A percentile compares a stretch with the other conserved stretches of the same genome.
phyloP scores from a whole-genome alignment of 2,797 vertebrate species.

The Hippopotamyrus pictus region DNA sequence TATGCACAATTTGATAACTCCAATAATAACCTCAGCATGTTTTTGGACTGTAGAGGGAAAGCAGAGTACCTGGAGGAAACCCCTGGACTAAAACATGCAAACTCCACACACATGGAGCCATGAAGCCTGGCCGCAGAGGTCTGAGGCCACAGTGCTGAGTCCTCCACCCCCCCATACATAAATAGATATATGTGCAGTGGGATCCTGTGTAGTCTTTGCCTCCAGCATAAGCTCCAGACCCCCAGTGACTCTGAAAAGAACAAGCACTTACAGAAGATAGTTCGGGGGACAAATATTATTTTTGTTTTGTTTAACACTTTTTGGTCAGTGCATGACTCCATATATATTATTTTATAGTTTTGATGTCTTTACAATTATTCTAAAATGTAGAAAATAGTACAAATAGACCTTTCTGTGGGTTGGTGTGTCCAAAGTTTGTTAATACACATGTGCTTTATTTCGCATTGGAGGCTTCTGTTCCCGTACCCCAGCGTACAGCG shows the following conservation, averaged over 20 bases:
- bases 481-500: background rate
- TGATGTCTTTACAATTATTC: background rate
- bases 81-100: background rate
- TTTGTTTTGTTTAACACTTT: background rate
- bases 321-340: background rate
- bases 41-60: background rate
- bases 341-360: background rate
- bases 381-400: background rate
- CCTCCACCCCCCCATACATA: background rate
- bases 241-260: background rate
- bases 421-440: no score
- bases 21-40: background rate
- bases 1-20: background rate
- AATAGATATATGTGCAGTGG: background rate
- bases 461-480: background rate
- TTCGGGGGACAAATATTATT: background rate
- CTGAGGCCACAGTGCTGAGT: background rate
- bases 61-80: background rate
- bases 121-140: background rate
- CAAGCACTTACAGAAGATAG: background rate
- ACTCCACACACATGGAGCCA: background rate
- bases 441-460: background rate
- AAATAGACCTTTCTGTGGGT: no score
- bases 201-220: background rate
- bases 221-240: background rate